Evolutionary conservation across 2,888 invertebrate species (phyloP).

Genomic region (Halictus quadricinctus): DNA sequence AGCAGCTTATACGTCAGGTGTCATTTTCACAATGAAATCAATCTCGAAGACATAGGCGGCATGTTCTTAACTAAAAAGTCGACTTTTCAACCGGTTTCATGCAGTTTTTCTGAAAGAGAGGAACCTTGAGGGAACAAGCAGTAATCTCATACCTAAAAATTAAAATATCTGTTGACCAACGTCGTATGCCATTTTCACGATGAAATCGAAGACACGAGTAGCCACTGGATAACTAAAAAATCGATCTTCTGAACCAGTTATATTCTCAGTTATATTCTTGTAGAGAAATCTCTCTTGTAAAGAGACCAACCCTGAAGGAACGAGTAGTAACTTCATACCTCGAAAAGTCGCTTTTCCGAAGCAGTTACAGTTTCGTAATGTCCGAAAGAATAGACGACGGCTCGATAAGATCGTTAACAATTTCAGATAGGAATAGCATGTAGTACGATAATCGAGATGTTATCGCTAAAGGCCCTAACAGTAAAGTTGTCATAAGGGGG

Average conservation of each 20-base stretch:
- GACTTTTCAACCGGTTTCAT: not conserved
- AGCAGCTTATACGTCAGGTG: not conserved
- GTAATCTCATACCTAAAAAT: not conserved
- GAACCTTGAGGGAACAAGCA: not conserved
- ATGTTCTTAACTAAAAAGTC: not conserved
- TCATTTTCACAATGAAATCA: not conserved
- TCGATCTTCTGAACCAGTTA: not conserved
- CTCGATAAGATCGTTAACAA: not conserved
- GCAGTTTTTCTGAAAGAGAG: not conserved
- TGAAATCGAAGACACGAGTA: not conserved
- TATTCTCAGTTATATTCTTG: not conserved
- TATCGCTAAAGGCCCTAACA: conserved; percentile 34
- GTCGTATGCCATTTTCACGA: not conserved
- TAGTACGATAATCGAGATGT: conserved; percentile 55
- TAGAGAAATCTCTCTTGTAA: too few species aligned
- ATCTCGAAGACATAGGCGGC: not conserved
- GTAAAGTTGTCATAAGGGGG: conserved; percentile 51
- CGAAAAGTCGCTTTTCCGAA: not conserved
- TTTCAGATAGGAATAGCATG: not conserved
- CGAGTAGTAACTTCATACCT: not conserved
- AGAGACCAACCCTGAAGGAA: not conserved
- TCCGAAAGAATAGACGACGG: not conserved
- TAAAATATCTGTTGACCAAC: not conserved
- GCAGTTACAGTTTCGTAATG: not conserved
- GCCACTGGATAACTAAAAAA: not conserved